Percentiles rank a stretch among this genome's conserved stretches.
Conservation (phyloP, 2,797 vertebrate genomes). For the Typhlichthys subterraneus region DNA sequence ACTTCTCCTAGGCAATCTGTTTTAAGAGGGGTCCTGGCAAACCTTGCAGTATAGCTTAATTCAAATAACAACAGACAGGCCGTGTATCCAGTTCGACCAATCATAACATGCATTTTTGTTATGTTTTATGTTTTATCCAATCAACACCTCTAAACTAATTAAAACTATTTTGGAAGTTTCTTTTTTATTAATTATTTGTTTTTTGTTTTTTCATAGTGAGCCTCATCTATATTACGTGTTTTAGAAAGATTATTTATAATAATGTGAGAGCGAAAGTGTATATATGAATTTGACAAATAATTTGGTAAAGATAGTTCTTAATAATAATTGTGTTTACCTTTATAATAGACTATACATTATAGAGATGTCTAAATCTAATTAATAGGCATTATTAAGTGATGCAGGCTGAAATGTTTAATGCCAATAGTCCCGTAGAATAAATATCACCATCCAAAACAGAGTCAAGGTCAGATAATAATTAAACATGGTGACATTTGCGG, state of each 20-base stretch:
- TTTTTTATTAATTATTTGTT: not conserved
- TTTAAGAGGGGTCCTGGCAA: slow-evolving; percentile 37
- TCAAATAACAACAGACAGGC: slow-evolving; percentile 67
- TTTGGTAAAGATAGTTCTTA: too few species aligned
- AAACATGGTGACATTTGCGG: slow-evolving; percentile 45
- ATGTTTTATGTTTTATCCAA: slow-evolving; percentile 51
- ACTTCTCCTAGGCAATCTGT: slow-evolving; percentile 54
- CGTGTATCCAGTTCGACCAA: slow-evolving; percentile 41
- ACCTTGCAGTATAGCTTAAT: slow-evolving; percentile 50
- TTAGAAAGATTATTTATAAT: too few species aligned
- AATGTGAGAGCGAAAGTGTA: too few species aligned
- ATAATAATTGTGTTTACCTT: too few species aligned
- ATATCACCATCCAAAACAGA: slow-evolving; percentile 32
- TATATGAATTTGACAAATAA: too few species aligned
- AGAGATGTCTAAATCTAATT: slow-evolving; percentile 1
- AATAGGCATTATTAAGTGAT: slow-evolving; percentile 46
- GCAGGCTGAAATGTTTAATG: slow-evolving; percentile 18
- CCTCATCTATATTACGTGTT: too few species aligned
- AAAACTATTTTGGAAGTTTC: not conserved
- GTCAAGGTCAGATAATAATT: slow-evolving; percentile 36
- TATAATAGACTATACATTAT: too few species aligned
- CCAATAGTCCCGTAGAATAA: slow-evolving; percentile 38
- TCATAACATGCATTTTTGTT: slow-evolving; percentile 14
- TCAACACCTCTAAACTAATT: slow-evolving; percentile 39
- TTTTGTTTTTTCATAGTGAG: not conserved